Evolutionary conservation across 2,797 vertebrate species (phyloP), one percentile per base, ranked within the genome.

Genomic region (Crax fasciolata): DNA sequence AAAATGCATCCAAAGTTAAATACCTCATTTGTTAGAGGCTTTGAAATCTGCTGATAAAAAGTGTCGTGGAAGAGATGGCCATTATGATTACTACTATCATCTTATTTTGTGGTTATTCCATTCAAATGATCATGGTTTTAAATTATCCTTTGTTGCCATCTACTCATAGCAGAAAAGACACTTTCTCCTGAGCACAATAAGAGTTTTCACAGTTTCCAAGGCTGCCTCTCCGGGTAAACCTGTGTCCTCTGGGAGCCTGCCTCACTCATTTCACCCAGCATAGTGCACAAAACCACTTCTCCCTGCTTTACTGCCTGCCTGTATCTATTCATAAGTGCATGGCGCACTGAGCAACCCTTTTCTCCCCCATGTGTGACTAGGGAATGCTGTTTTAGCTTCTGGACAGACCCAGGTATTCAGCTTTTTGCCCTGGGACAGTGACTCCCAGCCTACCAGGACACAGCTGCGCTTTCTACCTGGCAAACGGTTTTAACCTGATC

Each of bases 1-100:
- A 92, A 84, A 92, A 95, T 28, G 27, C 16, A 81, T 32, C 25
- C 43, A 52, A 85, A 90, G 11, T 44, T 76, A 90, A 92, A 61
- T 30, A 79, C 2, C 20, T 72, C 13, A 76, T 51, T 63, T 62
- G 46, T 24, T 38, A 61, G 8, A 41, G 62, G 74, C 38, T 89
- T 75, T 52, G 62, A 63, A 83, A 89, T 62, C 32, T 73, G 48
- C 18, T 71, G 15, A 62, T 73, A 75, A 85, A 77, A 87, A 70
- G 11, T 21, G 27, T 30, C 48, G 2, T 1, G 8, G 44, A 41
- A 67, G 13, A 92, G 35, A 25, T 38, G 30, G 12, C 5, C 25
- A 25, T 46, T 74, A 62, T 48, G 1, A 27, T 92, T 82, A 11
- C 17, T 44, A 35, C 10, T 2, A 46, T 51, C 28, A 39, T 3